Evolutionary conservation across 2,797 vertebrate species (phyloP).

Genomic region (Luscinia luscinia): DNA sequence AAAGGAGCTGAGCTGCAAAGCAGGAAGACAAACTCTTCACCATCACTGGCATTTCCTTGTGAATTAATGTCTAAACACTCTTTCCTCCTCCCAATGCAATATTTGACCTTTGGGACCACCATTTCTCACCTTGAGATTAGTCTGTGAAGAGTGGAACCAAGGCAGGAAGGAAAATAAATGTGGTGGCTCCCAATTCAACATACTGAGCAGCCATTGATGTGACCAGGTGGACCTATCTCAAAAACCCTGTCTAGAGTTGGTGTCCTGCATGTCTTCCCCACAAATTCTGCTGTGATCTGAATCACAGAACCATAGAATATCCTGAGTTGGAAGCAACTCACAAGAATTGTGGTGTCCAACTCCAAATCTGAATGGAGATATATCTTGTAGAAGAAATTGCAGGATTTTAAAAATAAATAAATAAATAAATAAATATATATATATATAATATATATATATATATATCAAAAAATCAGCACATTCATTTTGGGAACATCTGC

Average conservation of each 20-base stretch:
- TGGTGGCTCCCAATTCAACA: neutral
- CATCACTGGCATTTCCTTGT: neutral
- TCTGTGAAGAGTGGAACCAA: neutral
- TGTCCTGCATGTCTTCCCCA: neutral
- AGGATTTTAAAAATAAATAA: neutral
- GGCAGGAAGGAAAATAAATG: neutral
- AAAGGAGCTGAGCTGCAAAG: neutral
- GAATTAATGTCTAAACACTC: neutral
- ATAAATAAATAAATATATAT: too few species aligned
- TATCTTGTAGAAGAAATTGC: fast-evolving
- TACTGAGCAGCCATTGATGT: neutral
- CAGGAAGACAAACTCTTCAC: neutral
- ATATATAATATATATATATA: too few species aligned
- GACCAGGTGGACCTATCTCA: neutral
- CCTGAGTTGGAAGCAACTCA: neutral
- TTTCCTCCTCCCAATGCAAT: fast-evolving
- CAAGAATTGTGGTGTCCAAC: neutral
- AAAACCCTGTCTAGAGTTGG: neutral
- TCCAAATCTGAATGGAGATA: neutral
- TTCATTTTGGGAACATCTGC: neutral
- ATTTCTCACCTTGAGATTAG: neutral
- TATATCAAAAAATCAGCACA: neutral
- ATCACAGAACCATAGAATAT: neutral
- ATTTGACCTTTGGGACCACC: neutral
- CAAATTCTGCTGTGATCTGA: neutral